Percentiles rank a stretch among this genome's conserved stretches.
Conservation (phyloP, 1,140 invertebrate species). For the Scylla paramamosain region DNA sequence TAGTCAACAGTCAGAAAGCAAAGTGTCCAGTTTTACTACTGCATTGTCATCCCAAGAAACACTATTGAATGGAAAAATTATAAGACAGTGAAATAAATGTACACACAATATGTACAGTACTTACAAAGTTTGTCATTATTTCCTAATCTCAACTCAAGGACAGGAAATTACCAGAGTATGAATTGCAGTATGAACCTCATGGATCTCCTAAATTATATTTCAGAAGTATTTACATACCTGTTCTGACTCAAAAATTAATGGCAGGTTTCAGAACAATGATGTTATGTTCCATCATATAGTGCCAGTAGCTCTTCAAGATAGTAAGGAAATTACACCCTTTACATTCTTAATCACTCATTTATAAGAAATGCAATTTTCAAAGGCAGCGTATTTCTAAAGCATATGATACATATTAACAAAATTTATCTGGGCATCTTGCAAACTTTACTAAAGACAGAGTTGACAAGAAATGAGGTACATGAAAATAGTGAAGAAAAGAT, state of each 20-base stretch:
- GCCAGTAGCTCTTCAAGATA: neutral
- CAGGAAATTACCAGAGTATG: too few species aligned
- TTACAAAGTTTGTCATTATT: too few species aligned
- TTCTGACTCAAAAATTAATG: neutral
- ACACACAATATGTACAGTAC: neutral
- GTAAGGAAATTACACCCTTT: too few species aligned
- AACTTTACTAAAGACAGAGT: neutral
- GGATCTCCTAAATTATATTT: neutral
- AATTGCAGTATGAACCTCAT: neutral
- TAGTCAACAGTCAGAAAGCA: neutral
- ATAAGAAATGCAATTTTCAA: neutral
- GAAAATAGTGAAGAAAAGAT: neutral
- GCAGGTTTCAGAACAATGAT: neutral
- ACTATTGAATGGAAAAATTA: neutral
- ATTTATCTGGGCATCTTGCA: neutral
- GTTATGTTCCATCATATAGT: neutral
- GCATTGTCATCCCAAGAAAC: neutral
- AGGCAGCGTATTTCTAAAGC: neutral
- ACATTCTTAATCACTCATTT: neutral
- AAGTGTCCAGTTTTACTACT: neutral
- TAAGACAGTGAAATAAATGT: neutral
- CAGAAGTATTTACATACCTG: neutral
- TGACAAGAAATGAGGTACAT: neutral
- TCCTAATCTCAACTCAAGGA: too few species aligned
- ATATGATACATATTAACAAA: neutral